These are phyloP conservation scores for Triplophysa yarkandensis DNA, from an alignment of 2,797 vertebrate genomes.

Conservation along the genomic window DNA sequence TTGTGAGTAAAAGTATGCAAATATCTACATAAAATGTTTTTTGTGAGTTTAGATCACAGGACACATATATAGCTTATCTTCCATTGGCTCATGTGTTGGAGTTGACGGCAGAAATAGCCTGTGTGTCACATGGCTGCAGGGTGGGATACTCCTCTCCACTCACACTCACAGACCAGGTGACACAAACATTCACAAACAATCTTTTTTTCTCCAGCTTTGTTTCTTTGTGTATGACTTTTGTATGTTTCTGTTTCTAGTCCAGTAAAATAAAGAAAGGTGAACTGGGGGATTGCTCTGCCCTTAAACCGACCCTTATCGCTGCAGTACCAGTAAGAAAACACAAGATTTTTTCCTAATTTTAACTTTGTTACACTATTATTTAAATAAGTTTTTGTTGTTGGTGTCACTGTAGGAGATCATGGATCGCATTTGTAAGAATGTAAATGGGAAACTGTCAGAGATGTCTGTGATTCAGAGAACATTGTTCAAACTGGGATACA, in stretches of 20 bases:
- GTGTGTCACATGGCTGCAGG: conserved; percentile 84
- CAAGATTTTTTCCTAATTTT: neutral
- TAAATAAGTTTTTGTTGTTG: conserved; percentile 12
- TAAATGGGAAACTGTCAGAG: conserved; percentile 87
- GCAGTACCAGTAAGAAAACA: conserved; percentile 79
- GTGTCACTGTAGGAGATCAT: conserved; percentile 82
- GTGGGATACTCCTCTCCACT: conserved; percentile 87
- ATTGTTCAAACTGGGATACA: conserved; percentile 87
- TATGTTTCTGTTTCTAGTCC: conserved; percentile 69
- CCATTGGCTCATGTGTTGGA: conserved; percentile 87
- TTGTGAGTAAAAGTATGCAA: too few relatives aligned
- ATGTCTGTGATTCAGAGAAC: conserved; percentile 85
- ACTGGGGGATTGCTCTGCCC: conserved; percentile 82
- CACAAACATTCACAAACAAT: neutral
- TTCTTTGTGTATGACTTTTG: conserved; percentile 5
- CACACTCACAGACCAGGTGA: conserved; percentile 85
- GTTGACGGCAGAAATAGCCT: conserved; percentile 87
- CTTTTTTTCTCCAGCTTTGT: neutral
- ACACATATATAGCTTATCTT: conserved; percentile 86
- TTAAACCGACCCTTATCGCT: conserved; percentile 85
- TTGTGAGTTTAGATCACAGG: conserved; percentile 72
- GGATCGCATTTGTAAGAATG: conserved; percentile 89
- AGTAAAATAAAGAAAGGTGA: conserved; percentile 88
- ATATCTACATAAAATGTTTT: conserved; percentile 15
- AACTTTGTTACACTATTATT: neutral